These are phyloP conservation scores for Zygogramma bicolorata DNA, from an alignment of 2,888 invertebrate genomes.

Conservation along the genomic window DNA sequence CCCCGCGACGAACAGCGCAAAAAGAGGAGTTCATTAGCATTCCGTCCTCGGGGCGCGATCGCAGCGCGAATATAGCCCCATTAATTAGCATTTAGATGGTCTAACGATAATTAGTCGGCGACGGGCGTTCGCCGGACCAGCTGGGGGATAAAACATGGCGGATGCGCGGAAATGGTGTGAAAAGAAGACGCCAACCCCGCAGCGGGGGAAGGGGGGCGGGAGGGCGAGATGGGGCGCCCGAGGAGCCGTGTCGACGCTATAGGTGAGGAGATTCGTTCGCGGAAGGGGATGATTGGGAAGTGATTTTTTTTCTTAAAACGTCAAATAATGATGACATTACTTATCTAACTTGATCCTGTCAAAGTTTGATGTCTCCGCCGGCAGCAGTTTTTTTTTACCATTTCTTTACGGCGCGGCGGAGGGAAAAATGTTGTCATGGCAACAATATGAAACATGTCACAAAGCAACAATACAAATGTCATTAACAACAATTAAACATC, in stretches of 20 bases:
- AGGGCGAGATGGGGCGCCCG: conserved; percentile 52
- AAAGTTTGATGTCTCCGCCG: too few species aligned
- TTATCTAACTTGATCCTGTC: too few species aligned
- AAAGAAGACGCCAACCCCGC: conserved; percentile 61
- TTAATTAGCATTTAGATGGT: conserved; percentile 71
- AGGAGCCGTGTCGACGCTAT: conserved; percentile 58
- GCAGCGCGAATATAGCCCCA: conserved; percentile 67
- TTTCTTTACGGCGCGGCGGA: too few species aligned
- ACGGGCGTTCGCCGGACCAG: conserved; percentile 61
- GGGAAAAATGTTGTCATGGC: too few species aligned
- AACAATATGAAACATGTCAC: too few species aligned
- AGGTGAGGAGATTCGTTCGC: neutral
- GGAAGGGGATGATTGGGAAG: neutral
- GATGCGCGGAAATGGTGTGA: conserved; percentile 65
- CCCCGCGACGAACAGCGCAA: conserved; percentile 42
- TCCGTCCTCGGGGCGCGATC: conserved; percentile 64
- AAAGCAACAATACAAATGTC: too few species aligned
- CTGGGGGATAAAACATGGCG: conserved; percentile 64
- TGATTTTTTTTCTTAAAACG: too few species aligned
- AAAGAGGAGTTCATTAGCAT: conserved; percentile 66
- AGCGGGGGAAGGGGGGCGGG: conserved; percentile 28
- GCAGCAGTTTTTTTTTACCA: too few species aligned
- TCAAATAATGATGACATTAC: too few species aligned
- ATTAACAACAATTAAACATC: too few species aligned
- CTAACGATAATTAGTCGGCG: conserved; percentile 69